These are phyloP conservation scores for Bombyx mori DNA, from an alignment of 1,140 invertebrate species.

Conservation along the genomic window DNA sequence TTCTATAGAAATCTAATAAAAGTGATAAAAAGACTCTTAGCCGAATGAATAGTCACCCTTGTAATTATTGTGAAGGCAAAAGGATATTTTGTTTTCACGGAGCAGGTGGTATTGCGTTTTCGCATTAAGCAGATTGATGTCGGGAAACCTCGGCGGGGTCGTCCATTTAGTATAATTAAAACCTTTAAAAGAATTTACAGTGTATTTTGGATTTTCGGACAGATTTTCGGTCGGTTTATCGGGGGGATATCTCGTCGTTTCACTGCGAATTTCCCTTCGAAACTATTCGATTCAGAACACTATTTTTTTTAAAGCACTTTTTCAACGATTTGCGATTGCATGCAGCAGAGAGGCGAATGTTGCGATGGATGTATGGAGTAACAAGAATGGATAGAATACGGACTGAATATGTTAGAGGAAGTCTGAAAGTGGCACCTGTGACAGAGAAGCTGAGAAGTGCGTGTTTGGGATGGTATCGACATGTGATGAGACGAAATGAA, in stretches of 20 bases:
- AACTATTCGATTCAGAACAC: neutral
- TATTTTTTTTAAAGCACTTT: neutral
- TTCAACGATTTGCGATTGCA: neutral
- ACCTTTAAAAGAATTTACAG: constrained; percentile 47
- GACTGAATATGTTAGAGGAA: too few species aligned
- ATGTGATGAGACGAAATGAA: neutral
- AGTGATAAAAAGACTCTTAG: too few species aligned
- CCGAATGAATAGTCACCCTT: too few species aligned
- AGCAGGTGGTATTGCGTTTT: constrained; percentile 23
- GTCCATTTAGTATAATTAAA: constrained; percentile 59
- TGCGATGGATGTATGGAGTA: too few species aligned
- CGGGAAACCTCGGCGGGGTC: constrained; percentile 16
- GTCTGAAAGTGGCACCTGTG: too few species aligned
- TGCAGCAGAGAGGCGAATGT: too few species aligned
- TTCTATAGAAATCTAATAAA: too few species aligned
- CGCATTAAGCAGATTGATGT: constrained; percentile 58
- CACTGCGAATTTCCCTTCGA: neutral
- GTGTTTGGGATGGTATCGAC: too few species aligned
- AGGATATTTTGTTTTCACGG: constrained; percentile 18
- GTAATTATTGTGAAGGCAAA: too few species aligned
- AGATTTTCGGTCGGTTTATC: constrained; percentile 14
- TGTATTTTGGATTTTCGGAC: constrained; percentile 26
- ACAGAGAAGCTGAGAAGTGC: too few species aligned
- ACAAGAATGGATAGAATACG: too few species aligned
- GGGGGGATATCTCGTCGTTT: neutral